phyloP scores from a whole-genome alignment of 2,797 vertebrate genomes.

The Anguilla megastoma region DNA sequence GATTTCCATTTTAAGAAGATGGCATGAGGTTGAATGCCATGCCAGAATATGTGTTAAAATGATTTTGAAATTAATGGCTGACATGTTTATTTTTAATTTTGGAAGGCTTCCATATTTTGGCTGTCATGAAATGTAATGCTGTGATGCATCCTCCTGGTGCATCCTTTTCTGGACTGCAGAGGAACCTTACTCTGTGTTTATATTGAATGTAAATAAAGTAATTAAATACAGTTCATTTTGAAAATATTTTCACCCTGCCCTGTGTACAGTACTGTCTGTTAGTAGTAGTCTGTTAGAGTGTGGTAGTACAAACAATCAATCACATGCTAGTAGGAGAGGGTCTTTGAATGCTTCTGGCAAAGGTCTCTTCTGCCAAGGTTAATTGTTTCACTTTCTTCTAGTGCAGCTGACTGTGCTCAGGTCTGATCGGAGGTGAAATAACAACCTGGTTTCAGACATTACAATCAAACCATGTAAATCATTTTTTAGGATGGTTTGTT shows the following conservation, averaged over 20 bases:
- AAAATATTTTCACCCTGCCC: neutral
- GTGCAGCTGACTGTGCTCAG: neutral
- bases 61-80: constrained; percentile 35
- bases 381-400: neutral
- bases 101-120: constrained; percentile 59
- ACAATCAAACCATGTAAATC: too few species aligned
- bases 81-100: constrained; percentile 46
- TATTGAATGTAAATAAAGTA: neutral
- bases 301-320: constrained; percentile 30
- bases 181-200: neutral
- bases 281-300: constrained; percentile 6
- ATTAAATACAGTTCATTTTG: neutral
- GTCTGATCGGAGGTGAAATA: neutral
- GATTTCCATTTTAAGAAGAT: neutral
- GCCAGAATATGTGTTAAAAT: neutral
- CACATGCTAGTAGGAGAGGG: constrained; percentile 28
- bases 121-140: constrained; percentile 45
- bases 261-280: neutral
- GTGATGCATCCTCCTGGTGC: constrained; percentile 34
- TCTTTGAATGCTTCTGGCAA: neutral
- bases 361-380: neutral
- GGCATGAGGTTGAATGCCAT: neutral
- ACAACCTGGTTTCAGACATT: neutral
- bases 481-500: neutral
- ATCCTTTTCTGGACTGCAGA: neutral